Evolutionary conservation across 2,888 invertebrate genomes (phyloP), one percentile per base, ranked within the genome.

Genomic region (Syritta pipiens): DNA sequence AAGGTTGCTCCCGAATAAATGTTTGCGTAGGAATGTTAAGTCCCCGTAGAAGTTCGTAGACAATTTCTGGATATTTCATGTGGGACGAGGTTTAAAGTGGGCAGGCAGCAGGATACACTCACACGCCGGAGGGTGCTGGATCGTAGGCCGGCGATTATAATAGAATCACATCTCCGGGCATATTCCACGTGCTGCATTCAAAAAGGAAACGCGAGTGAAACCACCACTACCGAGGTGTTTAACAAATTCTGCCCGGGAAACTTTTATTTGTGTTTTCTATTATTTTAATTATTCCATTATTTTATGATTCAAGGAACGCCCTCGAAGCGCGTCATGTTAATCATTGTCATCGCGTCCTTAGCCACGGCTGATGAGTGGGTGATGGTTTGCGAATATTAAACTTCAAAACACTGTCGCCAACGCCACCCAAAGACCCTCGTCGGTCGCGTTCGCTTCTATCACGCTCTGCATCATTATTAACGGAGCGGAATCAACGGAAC

Each of bases 21-120:
- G 76, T 76, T 76, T 76, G 76, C 62, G 4, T 48, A 69, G 30
- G 62, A 76, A 76, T 63, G 63, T 69, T 55, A 69, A 62, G 62
- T 75, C 32, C 62, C 55, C 30, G 22, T 44, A 19, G 40, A 42
- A 35, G 28, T 49, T 37, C 28, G 12, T 26, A 12, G 57, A 22
- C 12, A 63, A 55, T 63, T 49, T 48, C 48, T 49, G 55, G 46
- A 71, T 48, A 40, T 53, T 71, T 55, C 63, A 5, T 26, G n/a
- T 28, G 12, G 1, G 44, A 44, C 24, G 1, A 22, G 40, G 62
- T 10, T 63, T 42, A 6, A 19, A 2, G 17, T 53, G 30, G 32
- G 19, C 32, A 53, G 10, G 1, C 32, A 32, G 12, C 3, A 4
- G 9, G 32, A 32, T n/a, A 32, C 4, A 1, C n/a, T 1, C n/a